Evolutionary conservation across 2,888 invertebrate species (phyloP).

Genomic region (Pristionchus mayeri): DNA sequence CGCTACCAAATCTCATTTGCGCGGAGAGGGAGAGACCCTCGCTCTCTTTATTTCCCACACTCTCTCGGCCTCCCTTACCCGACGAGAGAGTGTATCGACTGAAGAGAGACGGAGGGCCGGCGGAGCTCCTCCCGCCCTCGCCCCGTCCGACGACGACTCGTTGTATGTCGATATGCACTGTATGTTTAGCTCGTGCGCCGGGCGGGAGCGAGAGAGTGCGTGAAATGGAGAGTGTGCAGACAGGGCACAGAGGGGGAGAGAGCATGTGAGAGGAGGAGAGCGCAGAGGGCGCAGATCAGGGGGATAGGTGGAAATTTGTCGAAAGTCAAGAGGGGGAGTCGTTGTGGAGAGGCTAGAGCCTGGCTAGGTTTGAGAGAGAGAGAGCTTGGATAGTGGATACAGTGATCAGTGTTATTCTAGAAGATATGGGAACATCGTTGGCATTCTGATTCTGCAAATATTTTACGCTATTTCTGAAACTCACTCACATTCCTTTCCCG

Average conservation of each 20-base stretch:
- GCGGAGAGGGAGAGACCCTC: background rate
- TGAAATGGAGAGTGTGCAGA: conserved; percentile 27
- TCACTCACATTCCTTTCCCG: background rate
- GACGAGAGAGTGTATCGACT: background rate
- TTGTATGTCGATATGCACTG: conserved; percentile 42
- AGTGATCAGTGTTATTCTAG: background rate
- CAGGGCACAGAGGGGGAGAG: background rate
- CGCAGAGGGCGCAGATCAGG: background rate
- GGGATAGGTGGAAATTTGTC: conserved; percentile 39
- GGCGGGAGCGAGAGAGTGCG: conserved; percentile 12
- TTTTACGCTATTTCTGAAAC: background rate
- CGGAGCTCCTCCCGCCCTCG: conserved; percentile 1
- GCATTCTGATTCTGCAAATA: background rate
- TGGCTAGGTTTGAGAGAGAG: background rate
- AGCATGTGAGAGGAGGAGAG: background rate
- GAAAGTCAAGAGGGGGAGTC: background rate
- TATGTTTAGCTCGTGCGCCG: conserved; percentile 30
- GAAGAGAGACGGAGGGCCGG: no score
- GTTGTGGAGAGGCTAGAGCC: background rate
- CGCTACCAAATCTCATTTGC: conserved; percentile 36
- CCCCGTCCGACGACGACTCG: background rate
- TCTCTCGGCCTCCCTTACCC: background rate
- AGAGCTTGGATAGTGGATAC: background rate
- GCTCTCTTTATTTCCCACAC: background rate
- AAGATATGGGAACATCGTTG: no score